Evolutionary conservation across 1,140 invertebrate species (phyloP).

Genomic region (Doryteuthis pealeii): DNA sequence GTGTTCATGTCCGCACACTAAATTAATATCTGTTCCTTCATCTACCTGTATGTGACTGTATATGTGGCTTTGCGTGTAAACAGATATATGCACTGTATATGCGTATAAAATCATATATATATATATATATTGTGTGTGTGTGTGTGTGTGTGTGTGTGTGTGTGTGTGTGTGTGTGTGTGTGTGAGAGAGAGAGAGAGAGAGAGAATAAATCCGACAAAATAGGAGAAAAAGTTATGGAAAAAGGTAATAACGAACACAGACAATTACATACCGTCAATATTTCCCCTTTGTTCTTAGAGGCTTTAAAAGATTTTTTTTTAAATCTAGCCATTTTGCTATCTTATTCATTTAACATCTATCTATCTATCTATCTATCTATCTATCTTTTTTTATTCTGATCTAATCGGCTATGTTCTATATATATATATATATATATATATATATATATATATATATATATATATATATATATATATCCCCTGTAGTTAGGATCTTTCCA

Average conservation of each 20-base stretch:
- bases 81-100: neutral
- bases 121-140: too few species aligned
- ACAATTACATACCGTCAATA: neutral
- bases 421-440: neutral
- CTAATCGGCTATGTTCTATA: neutral
- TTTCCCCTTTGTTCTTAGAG: neutral
- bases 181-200: neutral
- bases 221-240: too few species aligned
- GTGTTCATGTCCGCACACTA: too few species aligned
- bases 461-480: too few species aligned
- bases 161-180: conserved; percentile 1
- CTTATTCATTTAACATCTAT: neutral
- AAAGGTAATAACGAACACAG: too few species aligned
- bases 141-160: conserved; percentile 1
- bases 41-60: neutral
- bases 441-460: conserved; percentile 15
- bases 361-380: neutral
- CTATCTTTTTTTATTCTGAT: neutral
- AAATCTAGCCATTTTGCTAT: neutral
- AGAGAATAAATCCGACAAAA: too few species aligned
- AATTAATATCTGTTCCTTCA: too few species aligned
- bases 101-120: too few species aligned
- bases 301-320: neutral
- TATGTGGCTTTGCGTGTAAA: neutral
- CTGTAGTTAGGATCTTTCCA: too few species aligned